phyloP scores from a whole-genome alignment of 2,113 vertebrate species.

The Hystrix brachyura region DNA sequence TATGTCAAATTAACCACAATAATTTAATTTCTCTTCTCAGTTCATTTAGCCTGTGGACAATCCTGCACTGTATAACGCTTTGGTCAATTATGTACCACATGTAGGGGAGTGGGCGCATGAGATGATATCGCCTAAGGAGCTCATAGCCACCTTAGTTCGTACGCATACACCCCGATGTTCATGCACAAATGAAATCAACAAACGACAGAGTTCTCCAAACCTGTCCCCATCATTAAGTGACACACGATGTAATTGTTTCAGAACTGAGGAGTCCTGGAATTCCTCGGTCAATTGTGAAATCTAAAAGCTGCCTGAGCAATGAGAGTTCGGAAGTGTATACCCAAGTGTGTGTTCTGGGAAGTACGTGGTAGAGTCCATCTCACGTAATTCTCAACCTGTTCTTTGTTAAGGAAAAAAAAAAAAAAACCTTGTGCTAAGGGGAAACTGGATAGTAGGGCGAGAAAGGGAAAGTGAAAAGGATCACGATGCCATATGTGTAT shows the following conservation, averaged over 20 bases:
- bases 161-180: neutral
- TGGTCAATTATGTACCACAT: neutral
- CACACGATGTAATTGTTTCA: neutral
- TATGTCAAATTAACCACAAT: constrained; percentile 45
- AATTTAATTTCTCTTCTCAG: constrained; percentile 1
- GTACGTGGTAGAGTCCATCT: neutral
- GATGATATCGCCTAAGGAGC: neutral
- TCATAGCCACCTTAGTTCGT: too few species aligned
- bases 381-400: neutral
- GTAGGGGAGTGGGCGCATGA: neutral
- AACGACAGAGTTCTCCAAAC: neutral
- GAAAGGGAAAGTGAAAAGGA: neutral
- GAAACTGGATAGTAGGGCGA: neutral
- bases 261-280: neutral
- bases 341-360: neutral
- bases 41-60: neutral
- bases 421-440: neutral
- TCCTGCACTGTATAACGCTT: neutral
- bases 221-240: neutral
- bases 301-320: neutral
- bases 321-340: neutral
- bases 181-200: neutral
- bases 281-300: neutral
- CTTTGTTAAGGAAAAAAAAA: neutral
- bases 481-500: neutral